Conservation (phyloP, 2,888 invertebrate species). For the Dusona sp. region DNA sequence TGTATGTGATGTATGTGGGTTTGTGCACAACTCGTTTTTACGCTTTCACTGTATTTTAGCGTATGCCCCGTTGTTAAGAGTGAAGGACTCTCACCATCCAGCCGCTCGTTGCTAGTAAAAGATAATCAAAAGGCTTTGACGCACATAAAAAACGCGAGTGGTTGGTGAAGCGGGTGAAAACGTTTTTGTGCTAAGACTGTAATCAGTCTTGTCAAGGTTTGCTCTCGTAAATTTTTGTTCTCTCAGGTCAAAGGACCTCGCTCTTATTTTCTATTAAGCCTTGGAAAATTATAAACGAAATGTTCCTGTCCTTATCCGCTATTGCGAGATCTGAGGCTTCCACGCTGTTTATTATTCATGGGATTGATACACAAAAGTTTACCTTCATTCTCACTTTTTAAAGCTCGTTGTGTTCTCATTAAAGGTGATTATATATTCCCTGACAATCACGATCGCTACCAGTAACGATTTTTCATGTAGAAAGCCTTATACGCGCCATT, state of each 20-base stretch:
- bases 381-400: background rate
- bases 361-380: background rate
- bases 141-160: constrained; percentile 2
- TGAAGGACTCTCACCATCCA: background rate
- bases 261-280: constrained; percentile 41
- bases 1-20: background rate
- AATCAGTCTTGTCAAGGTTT: constrained; percentile 15
- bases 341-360: constrained; percentile 52
- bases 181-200: constrained; percentile 35
- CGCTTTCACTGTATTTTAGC: background rate
- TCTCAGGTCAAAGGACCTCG: constrained; percentile 37
- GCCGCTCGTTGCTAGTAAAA: constrained; percentile 2
- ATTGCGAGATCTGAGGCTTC: constrained; percentile 11
- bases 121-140: constrained; percentile 17
- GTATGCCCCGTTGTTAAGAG: background rate
- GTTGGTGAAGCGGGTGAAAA: constrained; percentile 16
- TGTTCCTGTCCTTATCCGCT: background rate
- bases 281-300: constrained; percentile 36
- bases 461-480: constrained; percentile 39
- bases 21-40: background rate
- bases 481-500: background rate
- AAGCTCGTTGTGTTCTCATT: background rate
- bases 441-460: background rate
- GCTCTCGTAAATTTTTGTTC: constrained; percentile 34
- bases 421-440: constrained; percentile 20